Conservation (phyloP, 1,140 invertebrate genomes). For the Apis mellifera region Amel_HAv3.1 CM009937.2:3149501-3150000, state of each 20-base stretch:
- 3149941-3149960: conserved; percentile 70
- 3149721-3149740: too few species aligned
- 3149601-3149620: conserved; percentile 12
- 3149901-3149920: conserved; percentile 47
- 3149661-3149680: too few species aligned
- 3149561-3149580: conserved; percentile 66
- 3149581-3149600: conserved; percentile 57
- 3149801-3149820: not conserved
- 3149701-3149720: too few species aligned
- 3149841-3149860: not conserved
- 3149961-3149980: conserved; percentile 68
- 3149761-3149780: too few species aligned
- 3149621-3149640: not conserved
- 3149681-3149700: too few species aligned
- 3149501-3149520: conserved; percentile 68
- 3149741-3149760: too few species aligned
- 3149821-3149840: not conserved
- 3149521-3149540: conserved; percentile 77
- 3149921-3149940: conserved; percentile 62
- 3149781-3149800: too few species aligned
- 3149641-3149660: not conserved
- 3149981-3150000: conserved; percentile 68
- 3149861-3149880: conserved; percentile 25
- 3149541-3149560: conserved; percentile 74
- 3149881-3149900: conserved; percentile 60